Conservation (phyloP, 2,797 vertebrate genomes). For the Tragelaphus oryx region DNA sequence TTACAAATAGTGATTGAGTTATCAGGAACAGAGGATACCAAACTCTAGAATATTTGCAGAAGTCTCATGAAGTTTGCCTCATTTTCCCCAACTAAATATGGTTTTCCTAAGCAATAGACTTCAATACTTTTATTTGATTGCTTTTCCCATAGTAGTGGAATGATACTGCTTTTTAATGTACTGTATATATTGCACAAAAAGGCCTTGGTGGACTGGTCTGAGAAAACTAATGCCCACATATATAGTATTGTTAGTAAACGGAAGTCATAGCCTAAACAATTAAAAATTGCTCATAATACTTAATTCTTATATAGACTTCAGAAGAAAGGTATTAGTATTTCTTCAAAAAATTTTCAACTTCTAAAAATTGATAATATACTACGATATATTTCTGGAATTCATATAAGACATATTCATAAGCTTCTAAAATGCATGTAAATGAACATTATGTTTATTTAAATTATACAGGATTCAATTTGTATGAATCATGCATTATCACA, state of each 20-base stretch:
- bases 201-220: background rate
- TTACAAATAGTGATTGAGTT: background rate
- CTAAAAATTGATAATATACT: background rate
- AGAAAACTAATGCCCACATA: slow-evolving; percentile 8
- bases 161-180: background rate
- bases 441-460: slow-evolving; percentile 15
- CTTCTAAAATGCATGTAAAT: background rate
- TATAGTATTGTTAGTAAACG: background rate
- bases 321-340: background rate
- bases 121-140: background rate
- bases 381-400: background rate
- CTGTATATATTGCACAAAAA: background rate
- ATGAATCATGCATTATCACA: background rate
- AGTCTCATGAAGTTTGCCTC: background rate
- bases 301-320: background rate
- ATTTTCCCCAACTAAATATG: background rate
- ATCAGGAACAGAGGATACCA: background rate
- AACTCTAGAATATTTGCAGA: background rate
- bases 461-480: background rate
- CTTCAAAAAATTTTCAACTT: background rate
- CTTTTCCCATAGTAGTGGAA: background rate
- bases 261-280: background rate
- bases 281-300: slow-evolving; percentile 17
- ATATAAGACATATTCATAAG: slow-evolving; percentile 17
- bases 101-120: background rate